These are phyloP conservation scores for Drosophila cardini DNA, from an alignment of 1,140 invertebrate genomes.

Conservation along the genomic window DNA sequence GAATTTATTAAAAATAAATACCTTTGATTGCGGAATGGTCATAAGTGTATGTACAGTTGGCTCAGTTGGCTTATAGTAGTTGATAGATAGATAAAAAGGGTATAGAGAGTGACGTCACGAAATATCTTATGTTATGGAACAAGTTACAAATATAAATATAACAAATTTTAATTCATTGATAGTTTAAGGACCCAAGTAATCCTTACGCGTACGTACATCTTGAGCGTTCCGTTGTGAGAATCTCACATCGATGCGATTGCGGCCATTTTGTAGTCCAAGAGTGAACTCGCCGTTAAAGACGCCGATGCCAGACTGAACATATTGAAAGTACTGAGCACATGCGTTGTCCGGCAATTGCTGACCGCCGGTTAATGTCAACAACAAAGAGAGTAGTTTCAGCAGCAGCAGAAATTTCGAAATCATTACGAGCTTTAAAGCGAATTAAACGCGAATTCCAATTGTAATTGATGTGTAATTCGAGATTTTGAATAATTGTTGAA, in stretches of 20 bases:
- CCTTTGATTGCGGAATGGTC: too few relatives aligned
- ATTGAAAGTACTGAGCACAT: constrained; percentile 53
- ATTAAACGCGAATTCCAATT: not conserved
- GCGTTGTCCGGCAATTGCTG: constrained; percentile 55
- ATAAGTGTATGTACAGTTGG: too few relatives aligned
- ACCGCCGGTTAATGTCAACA: constrained; percentile 8
- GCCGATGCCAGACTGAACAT: constrained; percentile 38
- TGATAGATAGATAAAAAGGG: too few relatives aligned
- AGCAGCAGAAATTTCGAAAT: not conserved
- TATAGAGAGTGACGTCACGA: too few relatives aligned
- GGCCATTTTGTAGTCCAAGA: constrained; percentile 43
- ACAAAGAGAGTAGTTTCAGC: constrained; percentile 1
- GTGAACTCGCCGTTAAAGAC: constrained; percentile 55
- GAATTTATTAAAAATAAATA: too few relatives aligned
- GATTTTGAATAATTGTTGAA: constrained; percentile 15
- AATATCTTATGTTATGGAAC: too few relatives aligned
- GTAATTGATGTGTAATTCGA: not conserved
- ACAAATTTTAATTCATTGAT: too few relatives aligned
- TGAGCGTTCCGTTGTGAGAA: constrained; percentile 49
- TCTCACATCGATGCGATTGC: constrained; percentile 60
- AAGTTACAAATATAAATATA: too few relatives aligned
- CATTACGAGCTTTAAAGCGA: constrained; percentile 31
- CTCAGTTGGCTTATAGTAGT: too few relatives aligned
- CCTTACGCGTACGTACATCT: constrained; percentile 38
- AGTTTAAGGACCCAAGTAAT: not conserved